Conservation (phyloP, 2,113 vertebrate species). For the Opisthocomus hoazin region DNA sequence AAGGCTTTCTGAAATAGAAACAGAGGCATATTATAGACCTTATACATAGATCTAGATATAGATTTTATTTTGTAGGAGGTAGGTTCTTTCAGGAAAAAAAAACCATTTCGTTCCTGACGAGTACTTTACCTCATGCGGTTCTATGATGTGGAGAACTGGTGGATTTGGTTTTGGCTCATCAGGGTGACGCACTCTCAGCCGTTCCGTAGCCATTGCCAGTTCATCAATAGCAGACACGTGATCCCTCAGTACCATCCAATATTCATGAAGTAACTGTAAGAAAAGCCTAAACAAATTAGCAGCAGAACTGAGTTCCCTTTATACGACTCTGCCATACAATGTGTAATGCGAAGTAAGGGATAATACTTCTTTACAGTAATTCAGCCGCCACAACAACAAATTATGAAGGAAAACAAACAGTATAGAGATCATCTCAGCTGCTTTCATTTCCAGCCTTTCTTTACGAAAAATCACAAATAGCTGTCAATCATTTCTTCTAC, state of each 20-base stretch:
- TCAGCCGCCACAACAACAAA: background rate
- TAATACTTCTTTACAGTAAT: background rate
- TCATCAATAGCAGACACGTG: constrained; percentile 97
- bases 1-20: background rate
- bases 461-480: background rate
- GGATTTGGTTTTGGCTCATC: constrained; percentile 90
- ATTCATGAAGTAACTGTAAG: constrained; percentile 89
- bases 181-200: constrained; percentile 88
- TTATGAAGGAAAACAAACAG: background rate
- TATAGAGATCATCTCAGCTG: background rate
- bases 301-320: background rate
- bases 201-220: constrained; percentile 95
- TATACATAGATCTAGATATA: rapidly evolving
- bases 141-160: constrained; percentile 91
- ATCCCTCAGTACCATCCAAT: constrained; percentile 96
- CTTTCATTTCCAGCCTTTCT: background rate
- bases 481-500: background rate
- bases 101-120: background rate
- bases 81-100: background rate
- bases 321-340: background rate
- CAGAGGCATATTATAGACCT: background rate
- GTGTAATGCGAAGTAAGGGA: background rate
- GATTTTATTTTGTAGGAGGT: background rate
- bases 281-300: background rate
- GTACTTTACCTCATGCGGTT: constrained; percentile 86